Conservation (phyloP, 2,888 invertebrate genomes). For the Drosophila aldrichi region DNA sequence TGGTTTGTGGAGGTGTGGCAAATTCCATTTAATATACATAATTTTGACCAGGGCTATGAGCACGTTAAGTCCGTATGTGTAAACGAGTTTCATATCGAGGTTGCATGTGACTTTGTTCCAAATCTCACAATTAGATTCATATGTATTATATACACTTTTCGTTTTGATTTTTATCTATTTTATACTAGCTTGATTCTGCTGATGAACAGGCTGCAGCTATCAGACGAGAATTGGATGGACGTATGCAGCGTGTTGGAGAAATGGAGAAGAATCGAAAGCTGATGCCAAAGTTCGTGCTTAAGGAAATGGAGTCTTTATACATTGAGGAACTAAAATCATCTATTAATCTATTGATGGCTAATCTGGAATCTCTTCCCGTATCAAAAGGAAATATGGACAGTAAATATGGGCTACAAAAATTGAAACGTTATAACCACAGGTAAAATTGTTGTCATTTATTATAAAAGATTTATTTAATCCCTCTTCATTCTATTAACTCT, state of each 20-base stretch:
- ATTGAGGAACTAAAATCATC: constrained; percentile 99
- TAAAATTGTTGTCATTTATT: constrained; percentile 84
- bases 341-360: constrained; percentile 99
- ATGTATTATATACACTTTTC: too few species aligned
- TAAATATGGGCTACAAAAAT: constrained; percentile 98
- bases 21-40: too few species aligned
- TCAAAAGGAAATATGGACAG: constrained; percentile 99
- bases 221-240: constrained; percentile 98
- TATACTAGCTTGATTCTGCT: constrained; percentile 95
- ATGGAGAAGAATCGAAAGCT: constrained; percentile 99
- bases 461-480: not conserved
- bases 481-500: not conserved
- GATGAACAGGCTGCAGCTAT: constrained; percentile 99
- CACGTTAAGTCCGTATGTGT: too few species aligned
- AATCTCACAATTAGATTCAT: too few species aligned
- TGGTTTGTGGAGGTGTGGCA: too few species aligned
- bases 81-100: too few species aligned
- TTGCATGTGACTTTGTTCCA: too few species aligned
- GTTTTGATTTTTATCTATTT: not conserved
- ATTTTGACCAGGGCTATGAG: too few species aligned
- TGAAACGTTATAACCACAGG: constrained; percentile 99
- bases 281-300: constrained; percentile 99
- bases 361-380: constrained; percentile 99
- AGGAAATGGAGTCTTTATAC: constrained; percentile 99
- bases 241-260: constrained; percentile 98